These are phyloP conservation scores for Sialis lutaria DNA, from an alignment of 2,888 invertebrate genomes.

Conservation along the genomic window DNA sequence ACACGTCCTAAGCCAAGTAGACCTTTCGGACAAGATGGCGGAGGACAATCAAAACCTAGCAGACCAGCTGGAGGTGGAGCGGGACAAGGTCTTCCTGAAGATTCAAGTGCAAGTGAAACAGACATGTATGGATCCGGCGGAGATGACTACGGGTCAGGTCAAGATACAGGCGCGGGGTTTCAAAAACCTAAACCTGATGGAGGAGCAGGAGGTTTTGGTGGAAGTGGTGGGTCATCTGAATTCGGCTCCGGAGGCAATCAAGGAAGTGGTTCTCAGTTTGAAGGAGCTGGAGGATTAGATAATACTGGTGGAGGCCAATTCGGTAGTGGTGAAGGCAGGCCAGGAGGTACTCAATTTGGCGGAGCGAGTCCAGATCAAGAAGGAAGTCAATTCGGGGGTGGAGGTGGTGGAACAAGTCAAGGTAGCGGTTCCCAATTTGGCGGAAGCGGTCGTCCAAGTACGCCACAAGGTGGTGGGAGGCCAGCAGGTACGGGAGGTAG, in stretches of 20 bases:
- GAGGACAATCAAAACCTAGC: not conserved
- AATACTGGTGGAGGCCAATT: conserved; percentile 18
- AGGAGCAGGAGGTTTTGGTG: not conserved
- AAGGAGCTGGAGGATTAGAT: conserved; percentile 17
- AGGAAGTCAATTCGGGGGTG: not conserved
- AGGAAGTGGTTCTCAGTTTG: conserved; percentile 6
- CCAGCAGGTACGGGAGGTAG: conserved; percentile 13
- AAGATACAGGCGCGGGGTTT: not conserved
- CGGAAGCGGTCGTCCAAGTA: conserved; percentile 8
- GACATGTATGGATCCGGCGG: conserved; percentile 5
- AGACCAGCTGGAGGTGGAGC: conserved; percentile 8
- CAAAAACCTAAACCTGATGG: not conserved
- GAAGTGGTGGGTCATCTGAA: not conserved
- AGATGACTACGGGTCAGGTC: conserved; percentile 4
- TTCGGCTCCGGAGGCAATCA: conserved; percentile 1
- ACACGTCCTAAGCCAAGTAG: too few species aligned
- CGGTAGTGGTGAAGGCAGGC: conserved; percentile 1
- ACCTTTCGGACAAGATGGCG: too few species aligned
- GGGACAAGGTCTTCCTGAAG: conserved; percentile 5
- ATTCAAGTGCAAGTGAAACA: not conserved
- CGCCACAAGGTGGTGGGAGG: conserved; percentile 15
- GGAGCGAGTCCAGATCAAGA: conserved; percentile 6
- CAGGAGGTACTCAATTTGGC: conserved; percentile 6
- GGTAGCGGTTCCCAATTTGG: not conserved
- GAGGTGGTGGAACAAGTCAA: not conserved